Evolutionary conservation across 2,888 invertebrate genomes (phyloP).

Genomic region (Sthenelais limicola): DNA sequence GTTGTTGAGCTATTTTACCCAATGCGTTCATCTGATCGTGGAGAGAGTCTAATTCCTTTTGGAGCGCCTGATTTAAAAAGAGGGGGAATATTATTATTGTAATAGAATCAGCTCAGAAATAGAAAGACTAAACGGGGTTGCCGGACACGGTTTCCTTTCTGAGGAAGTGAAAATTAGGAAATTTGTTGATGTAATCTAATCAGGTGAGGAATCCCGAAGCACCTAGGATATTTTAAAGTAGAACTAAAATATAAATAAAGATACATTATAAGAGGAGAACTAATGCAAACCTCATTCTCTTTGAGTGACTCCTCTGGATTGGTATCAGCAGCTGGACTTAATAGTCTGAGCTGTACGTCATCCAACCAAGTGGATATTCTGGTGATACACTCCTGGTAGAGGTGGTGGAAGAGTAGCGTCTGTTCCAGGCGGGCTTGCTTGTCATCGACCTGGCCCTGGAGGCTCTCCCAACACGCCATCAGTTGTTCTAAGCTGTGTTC

Average conservation of each 20-base stretch:
- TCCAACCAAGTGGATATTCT: constrained; percentile 67
- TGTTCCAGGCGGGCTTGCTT: constrained; percentile 58
- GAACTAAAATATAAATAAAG: too few species aligned
- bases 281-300: constrained; percentile 63
- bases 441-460: constrained; percentile 44
- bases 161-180: too few species aligned
- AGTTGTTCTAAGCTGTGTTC: constrained; percentile 44
- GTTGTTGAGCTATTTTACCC: background rate
- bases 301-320: constrained; percentile 60
- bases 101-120: too few species aligned
- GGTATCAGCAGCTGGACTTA: constrained; percentile 54
- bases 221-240: too few species aligned
- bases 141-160: too few species aligned
- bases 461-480: constrained; percentile 45
- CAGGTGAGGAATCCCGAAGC: too few species aligned
- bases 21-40: background rate
- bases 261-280: too few species aligned
- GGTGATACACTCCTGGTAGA: constrained; percentile 62
- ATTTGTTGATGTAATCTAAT: too few species aligned
- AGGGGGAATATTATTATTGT: too few species aligned
- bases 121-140: too few species aligned
- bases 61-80: too few species aligned
- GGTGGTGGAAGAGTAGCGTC: constrained; percentile 63
- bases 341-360: constrained; percentile 61
- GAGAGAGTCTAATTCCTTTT: constrained; percentile 10